These are phyloP conservation scores for Aphelocoma californica DNA, from an alignment of 2,797 vertebrate genomes.

Conservation along the genomic window DNA sequence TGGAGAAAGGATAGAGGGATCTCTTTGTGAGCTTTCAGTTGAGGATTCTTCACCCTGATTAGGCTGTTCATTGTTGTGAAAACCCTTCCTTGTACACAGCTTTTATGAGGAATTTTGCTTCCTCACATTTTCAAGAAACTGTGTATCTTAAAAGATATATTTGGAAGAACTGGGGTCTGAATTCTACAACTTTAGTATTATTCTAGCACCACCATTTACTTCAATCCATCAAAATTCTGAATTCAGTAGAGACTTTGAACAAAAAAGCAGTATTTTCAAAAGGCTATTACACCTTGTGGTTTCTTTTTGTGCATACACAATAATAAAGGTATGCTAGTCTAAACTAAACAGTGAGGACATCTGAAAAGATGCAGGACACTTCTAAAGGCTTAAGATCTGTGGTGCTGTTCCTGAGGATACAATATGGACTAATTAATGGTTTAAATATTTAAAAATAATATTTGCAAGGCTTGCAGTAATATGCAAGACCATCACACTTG, in stretches of 20 bases:
- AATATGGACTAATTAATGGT: not conserved
- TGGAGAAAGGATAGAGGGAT: constrained; percentile 22
- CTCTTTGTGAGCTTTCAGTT: constrained; percentile 48
- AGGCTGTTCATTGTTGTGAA: not conserved
- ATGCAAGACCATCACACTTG: not conserved
- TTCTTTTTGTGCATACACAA: not conserved
- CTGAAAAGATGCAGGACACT: not conserved
- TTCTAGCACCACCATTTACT: not conserved
- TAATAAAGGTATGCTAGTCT: constrained; percentile 17
- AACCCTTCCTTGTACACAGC: not conserved
- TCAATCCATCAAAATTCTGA: not conserved
- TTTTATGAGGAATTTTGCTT: not conserved
- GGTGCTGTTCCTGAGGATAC: not conserved
- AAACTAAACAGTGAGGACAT: not conserved
- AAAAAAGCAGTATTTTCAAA: not conserved
- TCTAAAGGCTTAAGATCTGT: not conserved
- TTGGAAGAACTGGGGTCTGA: not conserved
- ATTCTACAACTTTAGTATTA: not conserved
- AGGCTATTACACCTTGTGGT: not conserved
- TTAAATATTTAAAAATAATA: not conserved
- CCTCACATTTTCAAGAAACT: not conserved
- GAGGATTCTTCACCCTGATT: constrained; percentile 18
- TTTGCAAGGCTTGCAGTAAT: not conserved
- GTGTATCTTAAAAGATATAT: not conserved
- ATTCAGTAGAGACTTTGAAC: not conserved